Evolutionary conservation across 2,888 invertebrate species (phyloP), one percentile per base, ranked within the genome.

Genomic region (Sialis lutaria): DNA sequence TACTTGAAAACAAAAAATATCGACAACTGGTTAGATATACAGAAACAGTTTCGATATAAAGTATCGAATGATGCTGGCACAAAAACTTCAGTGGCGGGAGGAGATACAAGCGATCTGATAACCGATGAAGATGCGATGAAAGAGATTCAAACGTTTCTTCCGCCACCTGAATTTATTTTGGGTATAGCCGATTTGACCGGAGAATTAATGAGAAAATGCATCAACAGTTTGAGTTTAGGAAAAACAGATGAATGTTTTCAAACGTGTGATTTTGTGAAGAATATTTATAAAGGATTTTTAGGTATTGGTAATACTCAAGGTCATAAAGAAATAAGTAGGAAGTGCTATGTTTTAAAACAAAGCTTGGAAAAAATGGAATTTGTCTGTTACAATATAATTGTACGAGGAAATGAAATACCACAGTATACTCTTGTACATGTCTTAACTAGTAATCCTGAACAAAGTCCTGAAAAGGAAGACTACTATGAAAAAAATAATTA

Each of bases 151-250:
- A 54, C 68, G 30, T 53, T 65, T 12, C 56, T 72, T 45, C 64
- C 67, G 9, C 68, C 69, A 1, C 58, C 58, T 34, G 79, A 80
- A 51, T 80, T 70, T 54, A 67, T 92, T 58, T 64, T 92, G 39
- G 92, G 92, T 0, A 63, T 92, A 34, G 82, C 83, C 1, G 92
- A 93, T 65, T 69, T 91, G 32, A 89, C 88, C 0, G 92, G 92
- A 0, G 93, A 93, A 63, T 62, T 92, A 40, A 93, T 93, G 92
- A 72, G 92, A 44, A 76, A 81, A 54, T 87, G 89, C 46, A 86
- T 93, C 6, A 87, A 84, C 59, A 81, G 82, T 55, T 72, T 91
- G 48, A 79, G 84, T 0, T 73, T 74, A 50, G 88, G 88, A 0
- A 80, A 88, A 52, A 73, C 78, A 9, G 72, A 74, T 3, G 77